Evolutionary conservation across 2,113 vertebrate genomes (phyloP), one percentile per base, ranked within the genome.

Genomic region (Malaclemys terrapin): DNA sequence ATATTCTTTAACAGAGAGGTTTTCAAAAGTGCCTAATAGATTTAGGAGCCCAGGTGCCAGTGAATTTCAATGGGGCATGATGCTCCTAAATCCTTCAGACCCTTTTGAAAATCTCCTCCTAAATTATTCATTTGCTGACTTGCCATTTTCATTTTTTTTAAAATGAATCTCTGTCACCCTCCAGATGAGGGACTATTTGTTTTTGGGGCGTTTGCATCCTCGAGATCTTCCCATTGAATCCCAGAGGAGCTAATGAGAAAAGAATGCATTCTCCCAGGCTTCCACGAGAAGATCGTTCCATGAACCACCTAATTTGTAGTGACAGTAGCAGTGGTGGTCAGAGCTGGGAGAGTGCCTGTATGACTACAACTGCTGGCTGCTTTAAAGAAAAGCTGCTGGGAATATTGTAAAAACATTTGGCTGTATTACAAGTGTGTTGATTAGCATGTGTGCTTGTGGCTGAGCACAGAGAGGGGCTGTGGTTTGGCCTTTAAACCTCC

Each of bases 11-110:
- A 84, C 53, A 31, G 8, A 84, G 56, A 96, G 35, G 5, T 35
- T 56, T 94, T 90, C 85, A 92, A 24, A 90, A 95, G 92, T 0
- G 13, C 1, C 69, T 5, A 0, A 95, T 95, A 88, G 95, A 95
- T 49, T 79, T n/a, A 95, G 92, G 94, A 96, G 84, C 92, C 96
- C 91, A 20, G 54, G 94, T 93, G 96, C 95, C 92, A 76, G 45
- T 52, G 62, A 90, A 57, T 80, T 79, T 93, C 76, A 31, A 54
- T 29, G n/a, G 81, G 69, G 95, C 4, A 0, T 9, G 0, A 0
- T 72, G 81, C 47, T 94, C 87, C 90, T 85, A 94, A 86, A 89
- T 80, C 89, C 49, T 88, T 75, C 0, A 1, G 56, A 62, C 3
- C 1, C 29, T 27, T 91, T 88, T 85, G 93, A 52, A 78, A 90